These are phyloP conservation scores for Narcine bancroftii DNA, from an alignment of 2,113 vertebrate species.

Conservation along the genomic window DNA sequence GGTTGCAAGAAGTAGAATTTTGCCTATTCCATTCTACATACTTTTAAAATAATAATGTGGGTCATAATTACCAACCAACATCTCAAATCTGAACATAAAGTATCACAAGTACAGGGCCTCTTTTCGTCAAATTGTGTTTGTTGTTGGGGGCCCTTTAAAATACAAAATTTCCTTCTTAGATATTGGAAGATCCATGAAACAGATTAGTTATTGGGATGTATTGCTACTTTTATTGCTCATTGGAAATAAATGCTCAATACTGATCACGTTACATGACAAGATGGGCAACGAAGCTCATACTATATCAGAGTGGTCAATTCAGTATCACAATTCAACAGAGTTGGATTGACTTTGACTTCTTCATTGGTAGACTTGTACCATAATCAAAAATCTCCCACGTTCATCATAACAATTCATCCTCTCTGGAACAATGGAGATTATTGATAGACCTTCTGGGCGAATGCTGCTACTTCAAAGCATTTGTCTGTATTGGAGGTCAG, in stretches of 20 bases:
- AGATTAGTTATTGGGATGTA: too few relatives aligned
- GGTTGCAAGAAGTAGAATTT: background rate
- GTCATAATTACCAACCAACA: background rate
- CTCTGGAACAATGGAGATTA: background rate
- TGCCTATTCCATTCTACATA: background rate
- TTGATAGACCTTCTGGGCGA: background rate
- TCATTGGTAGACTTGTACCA: background rate
- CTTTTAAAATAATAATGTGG: background rate
- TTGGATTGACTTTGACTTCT: too few relatives aligned
- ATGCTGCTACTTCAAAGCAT: too few relatives aligned
- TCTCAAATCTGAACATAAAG: background rate
- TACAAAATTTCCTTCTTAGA: too few relatives aligned
- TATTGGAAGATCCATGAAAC: too few relatives aligned
- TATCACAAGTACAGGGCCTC: background rate
- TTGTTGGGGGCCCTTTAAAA: background rate
- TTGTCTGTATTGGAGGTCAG: background rate
- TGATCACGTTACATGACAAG: too few relatives aligned
- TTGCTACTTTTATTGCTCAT: too few relatives aligned
- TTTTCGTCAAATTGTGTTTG: background rate
- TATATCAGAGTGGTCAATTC: background rate
- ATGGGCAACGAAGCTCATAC: too few relatives aligned
- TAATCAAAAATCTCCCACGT: background rate
- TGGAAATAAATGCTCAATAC: too few relatives aligned
- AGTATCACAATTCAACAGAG: background rate
- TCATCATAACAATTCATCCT: background rate